Evolutionary conservation across 2,797 vertebrate species (phyloP).

Genomic region (Peromyscus eremicus): DNA sequence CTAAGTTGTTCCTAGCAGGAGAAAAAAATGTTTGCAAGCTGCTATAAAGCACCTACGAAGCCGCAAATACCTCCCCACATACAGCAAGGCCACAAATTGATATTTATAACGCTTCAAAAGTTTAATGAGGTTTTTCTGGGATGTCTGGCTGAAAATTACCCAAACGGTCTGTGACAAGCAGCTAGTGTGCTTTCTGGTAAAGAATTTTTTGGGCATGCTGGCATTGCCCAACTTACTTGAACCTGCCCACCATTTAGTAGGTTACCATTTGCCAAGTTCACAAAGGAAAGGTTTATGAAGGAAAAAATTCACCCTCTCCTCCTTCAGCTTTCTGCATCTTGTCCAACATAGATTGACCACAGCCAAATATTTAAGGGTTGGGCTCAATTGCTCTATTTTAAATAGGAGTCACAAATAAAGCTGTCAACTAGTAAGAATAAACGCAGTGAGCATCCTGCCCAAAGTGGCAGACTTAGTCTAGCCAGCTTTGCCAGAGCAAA

Average conservation of each 20-base stretch:
- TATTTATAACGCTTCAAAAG: conserved; percentile 65
- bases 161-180: conserved; percentile 70
- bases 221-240: conserved; percentile 48
- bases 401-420: conserved; percentile 81
- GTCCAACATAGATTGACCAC: conserved; percentile 73
- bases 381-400: conserved; percentile 79
- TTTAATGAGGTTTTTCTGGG: conserved; percentile 59
- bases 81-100: conserved; percentile 9
- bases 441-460: conserved; percentile 72
- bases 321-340: conserved; percentile 75
- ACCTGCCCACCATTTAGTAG: conserved; percentile 52
- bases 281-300: conserved; percentile 79
- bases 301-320: conserved; percentile 68
- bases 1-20: background rate
- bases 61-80: background rate
- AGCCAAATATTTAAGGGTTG: conserved; percentile 74
- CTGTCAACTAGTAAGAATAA: conserved; percentile 81
- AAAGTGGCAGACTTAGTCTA: conserved; percentile 56
- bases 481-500: conserved; percentile 73
- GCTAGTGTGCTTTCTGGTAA: conserved; percentile 70
- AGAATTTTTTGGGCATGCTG: conserved; percentile 72
- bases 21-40: conserved; percentile 52
- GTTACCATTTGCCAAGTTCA: conserved; percentile 65
- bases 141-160: conserved; percentile 12
- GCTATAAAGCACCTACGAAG: conserved; percentile 24